Evolutionary conservation across 1,140 invertebrate genomes (phyloP).

Genomic region (Geopemphigus sp.): DNA sequence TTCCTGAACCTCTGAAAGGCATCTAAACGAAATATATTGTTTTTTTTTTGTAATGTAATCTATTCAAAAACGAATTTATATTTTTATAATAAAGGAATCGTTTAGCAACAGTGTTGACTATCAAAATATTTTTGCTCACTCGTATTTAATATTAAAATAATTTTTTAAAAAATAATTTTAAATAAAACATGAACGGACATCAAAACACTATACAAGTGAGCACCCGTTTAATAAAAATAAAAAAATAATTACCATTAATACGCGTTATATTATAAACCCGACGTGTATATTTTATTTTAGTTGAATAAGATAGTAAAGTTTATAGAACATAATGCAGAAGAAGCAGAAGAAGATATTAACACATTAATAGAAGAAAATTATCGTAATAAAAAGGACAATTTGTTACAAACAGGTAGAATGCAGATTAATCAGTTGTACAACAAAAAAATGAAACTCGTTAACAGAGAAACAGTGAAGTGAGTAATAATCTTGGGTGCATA

Average conservation of each 20-base stretch:
- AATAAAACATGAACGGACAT: neutral
- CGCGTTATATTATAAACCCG: too few relatives aligned
- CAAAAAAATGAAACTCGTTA: neutral
- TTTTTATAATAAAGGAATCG: neutral
- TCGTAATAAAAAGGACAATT: neutral
- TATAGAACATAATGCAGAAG: neutral
- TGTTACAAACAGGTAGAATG: neutral
- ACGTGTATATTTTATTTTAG: neutral
- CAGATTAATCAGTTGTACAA: slow-evolving; percentile 14
- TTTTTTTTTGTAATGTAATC: neutral
- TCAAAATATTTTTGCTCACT: neutral
- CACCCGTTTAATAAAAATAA: too few relatives aligned
- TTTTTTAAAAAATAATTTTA: neutral
- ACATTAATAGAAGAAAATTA: neutral
- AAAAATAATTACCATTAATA: too few relatives aligned
- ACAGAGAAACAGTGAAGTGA: slow-evolving; percentile 8
- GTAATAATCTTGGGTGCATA: neutral
- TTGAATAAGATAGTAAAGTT: slow-evolving; percentile 9
- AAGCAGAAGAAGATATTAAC: slow-evolving; percentile 4
- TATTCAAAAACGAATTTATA: neutral
- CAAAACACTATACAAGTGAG: neutral
- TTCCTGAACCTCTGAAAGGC: slow-evolving; percentile 8
- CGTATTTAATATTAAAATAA: neutral
- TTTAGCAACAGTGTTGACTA: neutral
- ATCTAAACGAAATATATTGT: neutral